Base-by-base conservation (phyloP, 2,888 invertebrate species). In the Masnerella sp. region DNA sequence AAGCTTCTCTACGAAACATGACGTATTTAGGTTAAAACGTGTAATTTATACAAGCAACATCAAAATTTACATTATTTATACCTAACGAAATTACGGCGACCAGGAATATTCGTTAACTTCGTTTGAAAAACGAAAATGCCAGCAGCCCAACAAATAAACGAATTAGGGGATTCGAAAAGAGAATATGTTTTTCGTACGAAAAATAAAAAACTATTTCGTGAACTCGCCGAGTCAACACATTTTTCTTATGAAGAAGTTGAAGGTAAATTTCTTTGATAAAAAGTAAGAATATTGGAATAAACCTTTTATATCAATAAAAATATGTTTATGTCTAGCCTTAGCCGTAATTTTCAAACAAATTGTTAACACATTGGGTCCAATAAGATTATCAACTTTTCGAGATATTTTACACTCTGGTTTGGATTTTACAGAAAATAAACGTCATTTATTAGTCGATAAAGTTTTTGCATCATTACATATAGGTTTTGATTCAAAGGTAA, bases 371-470 rank as follows among this genome's bases (percentile, higher is more conserved):
- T 40, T 77, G 18, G 86, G 86, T 0, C 81, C 82, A 2, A 73
- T 87, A 20, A 77, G 58, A 8, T 78, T 82, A 73, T 15, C 59
- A 2, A 58, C 49, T 2, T 85, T 87, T 62, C 82, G 83, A 17
- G 84, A 87, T 42, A 64, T 87, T 67, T 68, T 84, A 36, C 86
- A 87, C 22, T 56, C 80, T 0, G 83, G 81, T 25, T 72, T 87
- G 4, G 85, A 87, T 75, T 86, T 79, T 34, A 87, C 87, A 0
- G 84, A 87, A 69, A 86, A 86, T 73, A 81, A 81, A 52, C 82
- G 85, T 7, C 85, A 86, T 56, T 51, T 84, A 17, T 64, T 87
- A 28, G 64, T 86, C 5, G 85, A 86, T 54, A 80, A 83, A 75
- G 49, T 87, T 11, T 87, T 85, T 54, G 77, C 80, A 2, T 75